A percentile compares a stretch with the other conserved stretches of the same genome.
Conservation (phyloP, 2,113 vertebrate genomes). For the Octodon degus region DNA sequence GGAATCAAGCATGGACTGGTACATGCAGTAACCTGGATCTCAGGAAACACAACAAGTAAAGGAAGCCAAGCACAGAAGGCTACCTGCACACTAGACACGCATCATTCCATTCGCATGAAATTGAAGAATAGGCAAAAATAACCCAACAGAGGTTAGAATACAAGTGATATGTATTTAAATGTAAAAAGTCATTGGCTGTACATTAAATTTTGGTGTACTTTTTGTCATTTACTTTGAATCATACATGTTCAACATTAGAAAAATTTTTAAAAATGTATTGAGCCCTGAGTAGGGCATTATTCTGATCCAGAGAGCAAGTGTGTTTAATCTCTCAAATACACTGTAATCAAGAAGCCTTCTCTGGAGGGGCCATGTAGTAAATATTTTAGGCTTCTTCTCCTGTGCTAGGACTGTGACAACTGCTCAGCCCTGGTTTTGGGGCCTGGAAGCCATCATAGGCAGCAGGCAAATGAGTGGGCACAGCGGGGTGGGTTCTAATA, state of each 20-base stretch:
- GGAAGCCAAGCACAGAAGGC: neutral
- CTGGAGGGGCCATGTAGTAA: neutral
- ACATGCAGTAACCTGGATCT: neutral
- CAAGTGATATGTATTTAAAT: neutral
- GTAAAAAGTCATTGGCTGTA: neutral
- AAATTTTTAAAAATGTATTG: neutral
- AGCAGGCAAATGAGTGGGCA: neutral
- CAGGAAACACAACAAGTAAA: neutral
- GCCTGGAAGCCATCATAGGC: neutral
- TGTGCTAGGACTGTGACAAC: neutral
- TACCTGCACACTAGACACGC: rapidly evolving
- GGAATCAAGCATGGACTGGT: neutral
- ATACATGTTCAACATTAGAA: neutral
- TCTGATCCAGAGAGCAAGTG: neutral
- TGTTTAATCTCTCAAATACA: neutral
- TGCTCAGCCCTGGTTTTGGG: neutral
- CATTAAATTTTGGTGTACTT: neutral
- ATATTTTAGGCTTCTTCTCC: neutral
- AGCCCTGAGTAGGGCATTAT: neutral
- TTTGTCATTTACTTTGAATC: neutral
- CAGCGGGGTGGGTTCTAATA: neutral
- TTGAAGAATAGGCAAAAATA: neutral
- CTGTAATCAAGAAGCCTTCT: neutral
- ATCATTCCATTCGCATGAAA: too few relatives aligned
- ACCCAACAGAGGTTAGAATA: neutral